These are phyloP conservation scores for Rhinoraja longicauda DNA, from an alignment of 2,797 vertebrate genomes.

Conservation along the genomic window DNA sequence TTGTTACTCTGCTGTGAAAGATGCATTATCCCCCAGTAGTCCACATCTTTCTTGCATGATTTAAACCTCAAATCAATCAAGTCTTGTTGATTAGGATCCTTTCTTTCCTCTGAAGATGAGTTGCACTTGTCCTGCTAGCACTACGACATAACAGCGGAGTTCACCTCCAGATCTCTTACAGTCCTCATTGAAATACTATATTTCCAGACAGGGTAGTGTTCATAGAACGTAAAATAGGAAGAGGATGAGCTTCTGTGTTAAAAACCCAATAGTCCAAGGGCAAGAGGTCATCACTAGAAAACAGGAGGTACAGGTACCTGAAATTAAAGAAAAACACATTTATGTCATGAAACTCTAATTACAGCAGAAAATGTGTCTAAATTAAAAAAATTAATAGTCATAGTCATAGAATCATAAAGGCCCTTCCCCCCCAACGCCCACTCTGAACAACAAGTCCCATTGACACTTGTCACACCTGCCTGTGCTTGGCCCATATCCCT, in stretches of 20 bases:
- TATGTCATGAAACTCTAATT: neutral
- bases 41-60: neutral
- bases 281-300: slow-evolving; percentile 91
- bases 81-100: neutral
- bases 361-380: too few species aligned
- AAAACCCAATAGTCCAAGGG: slow-evolving; percentile 96
- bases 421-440: too few species aligned
- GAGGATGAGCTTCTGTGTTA: slow-evolving; percentile 94
- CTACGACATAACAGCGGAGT: slow-evolving; percentile 26
- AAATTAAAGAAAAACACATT: slow-evolving; percentile 24
- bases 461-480: too few species aligned
- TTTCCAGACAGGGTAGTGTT: slow-evolving; percentile 69
- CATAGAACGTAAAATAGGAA: slow-evolving; percentile 86
- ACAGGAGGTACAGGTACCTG: slow-evolving; percentile 96
- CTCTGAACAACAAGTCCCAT: too few species aligned
- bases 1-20: slow-evolving; percentile 33
- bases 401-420: too few species aligned
- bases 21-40: slow-evolving; percentile 16
- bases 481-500: too few species aligned
- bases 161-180: neutral
- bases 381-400: neutral
- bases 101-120: neutral
- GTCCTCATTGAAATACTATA: slow-evolving; percentile 12
- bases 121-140: slow-evolving; percentile 36
- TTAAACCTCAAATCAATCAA: slow-evolving; percentile 28